phyloP scores from a whole-genome alignment of 2,113 vertebrate species.

The Channa argus region DNA sequence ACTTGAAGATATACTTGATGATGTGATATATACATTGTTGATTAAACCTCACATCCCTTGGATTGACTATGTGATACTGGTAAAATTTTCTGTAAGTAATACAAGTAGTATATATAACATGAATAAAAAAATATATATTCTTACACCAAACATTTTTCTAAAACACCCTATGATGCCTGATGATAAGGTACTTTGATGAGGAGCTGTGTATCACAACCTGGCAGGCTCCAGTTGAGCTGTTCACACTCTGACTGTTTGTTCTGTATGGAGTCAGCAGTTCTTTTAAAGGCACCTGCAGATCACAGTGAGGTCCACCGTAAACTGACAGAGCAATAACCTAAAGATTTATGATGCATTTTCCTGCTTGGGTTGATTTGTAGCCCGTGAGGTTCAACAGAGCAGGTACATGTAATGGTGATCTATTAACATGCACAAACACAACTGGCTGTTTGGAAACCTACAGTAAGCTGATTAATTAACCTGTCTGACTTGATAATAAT shows the following conservation, averaged over 20 bases:
- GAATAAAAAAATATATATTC: no score
- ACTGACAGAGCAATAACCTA: constrained; percentile 6
- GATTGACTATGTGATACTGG: no score
- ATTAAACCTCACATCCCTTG: no score
- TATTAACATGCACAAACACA: constrained; percentile 19
- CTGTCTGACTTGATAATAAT: not conserved
- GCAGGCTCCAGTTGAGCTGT: not conserved
- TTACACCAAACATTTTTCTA: no score
- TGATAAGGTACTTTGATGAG: not conserved
- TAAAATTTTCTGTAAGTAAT: no score
- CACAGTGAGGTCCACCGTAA: not conserved
- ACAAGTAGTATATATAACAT: no score
- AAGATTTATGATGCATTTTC: constrained; percentile 15
- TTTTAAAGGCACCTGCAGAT: constrained; percentile 2
- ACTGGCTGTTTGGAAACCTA: not conserved
- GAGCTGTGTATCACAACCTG: not conserved
- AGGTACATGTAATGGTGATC: constrained; percentile 2
- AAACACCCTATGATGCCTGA: no score
- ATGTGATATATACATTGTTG: no score
- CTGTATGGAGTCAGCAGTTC: not conserved
- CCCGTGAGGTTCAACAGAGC: constrained; percentile 2
- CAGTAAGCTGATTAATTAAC: constrained; percentile 1
- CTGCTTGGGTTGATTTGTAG: constrained; percentile 34
- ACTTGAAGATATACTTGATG: no score
- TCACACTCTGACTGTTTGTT: not conserved